phyloP scores from a whole-genome alignment of 2,888 invertebrate genomes.

The Lingula anatina region DNA sequence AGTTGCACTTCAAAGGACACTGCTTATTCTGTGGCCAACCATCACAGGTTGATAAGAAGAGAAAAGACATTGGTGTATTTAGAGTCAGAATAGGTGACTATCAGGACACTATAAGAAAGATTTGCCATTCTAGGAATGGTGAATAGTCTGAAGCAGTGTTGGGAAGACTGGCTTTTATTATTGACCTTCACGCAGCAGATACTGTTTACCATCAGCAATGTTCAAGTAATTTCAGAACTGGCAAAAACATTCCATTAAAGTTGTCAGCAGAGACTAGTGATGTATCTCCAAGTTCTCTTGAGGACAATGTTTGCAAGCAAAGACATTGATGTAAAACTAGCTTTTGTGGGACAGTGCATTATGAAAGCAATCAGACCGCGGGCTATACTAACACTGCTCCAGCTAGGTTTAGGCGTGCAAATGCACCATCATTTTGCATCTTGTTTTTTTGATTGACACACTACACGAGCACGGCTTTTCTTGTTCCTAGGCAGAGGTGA shows the following conservation, averaged over 20 bases:
- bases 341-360: slow-evolving; percentile 20
- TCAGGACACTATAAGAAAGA: too few species aligned
- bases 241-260: slow-evolving; percentile 2
- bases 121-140: too few species aligned
- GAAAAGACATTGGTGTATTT: too few species aligned
- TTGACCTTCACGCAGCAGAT: slow-evolving; percentile 4
- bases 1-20: too few species aligned
- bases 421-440: slow-evolving; percentile 23
- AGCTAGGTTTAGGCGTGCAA: slow-evolving; percentile 19
- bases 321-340: slow-evolving; percentile 8
- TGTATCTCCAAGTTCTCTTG: slow-evolving; percentile 10
- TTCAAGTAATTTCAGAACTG: slow-evolving; percentile 1
- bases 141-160: too few species aligned
- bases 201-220: slow-evolving; percentile 1
- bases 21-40: too few species aligned
- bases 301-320: slow-evolving; percentile 5
- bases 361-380: slow-evolving; percentile 17
- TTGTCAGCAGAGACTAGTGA: too few species aligned
- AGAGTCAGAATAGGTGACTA: too few species aligned
- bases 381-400: slow-evolving; percentile 15
- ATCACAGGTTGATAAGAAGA: too few species aligned
- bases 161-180: too few species aligned
- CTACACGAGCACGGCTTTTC: slow-evolving; percentile 18
- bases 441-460: slow-evolving; percentile 18
- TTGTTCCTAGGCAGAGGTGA: slow-evolving; percentile 13